Conservation (phyloP, 2,797 vertebrate species). For the Distichodus sexfasciatus region DNA sequence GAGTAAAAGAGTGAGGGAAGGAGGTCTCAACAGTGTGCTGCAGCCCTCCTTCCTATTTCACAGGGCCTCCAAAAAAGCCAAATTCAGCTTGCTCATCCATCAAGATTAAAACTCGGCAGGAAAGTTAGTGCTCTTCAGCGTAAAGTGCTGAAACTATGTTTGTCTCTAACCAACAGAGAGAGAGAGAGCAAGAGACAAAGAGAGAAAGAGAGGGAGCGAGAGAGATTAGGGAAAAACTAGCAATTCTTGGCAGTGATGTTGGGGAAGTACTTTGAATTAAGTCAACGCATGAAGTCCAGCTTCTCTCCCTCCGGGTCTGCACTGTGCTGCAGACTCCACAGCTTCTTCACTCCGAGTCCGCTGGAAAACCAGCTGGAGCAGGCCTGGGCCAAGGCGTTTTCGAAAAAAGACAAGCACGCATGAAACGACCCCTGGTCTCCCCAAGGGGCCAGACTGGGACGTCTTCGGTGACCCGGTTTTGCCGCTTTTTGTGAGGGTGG, state of each 20-base stretch:
- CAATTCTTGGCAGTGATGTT: constrained; percentile 5
- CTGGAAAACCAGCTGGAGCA: constrained; percentile 22
- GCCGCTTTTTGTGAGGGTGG: neutral
- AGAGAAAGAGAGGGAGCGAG: constrained; percentile 1
- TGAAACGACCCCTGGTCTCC: neutral
- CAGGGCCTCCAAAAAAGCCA: neutral
- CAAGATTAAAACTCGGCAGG: constrained; percentile 16
- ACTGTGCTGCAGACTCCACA: constrained; percentile 23
- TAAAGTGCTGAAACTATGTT: constrained; percentile 4
- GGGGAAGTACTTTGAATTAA: constrained; percentile 25
- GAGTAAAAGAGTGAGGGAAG: neutral
- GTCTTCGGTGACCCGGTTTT: neutral
- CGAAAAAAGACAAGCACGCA: constrained; percentile 1
- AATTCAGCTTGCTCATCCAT: constrained; percentile 7
- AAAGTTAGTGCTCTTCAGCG: neutral
- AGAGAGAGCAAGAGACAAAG: neutral
- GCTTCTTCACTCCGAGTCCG: constrained; percentile 19
- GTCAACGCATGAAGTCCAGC: constrained; percentile 37
- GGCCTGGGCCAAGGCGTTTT: constrained; percentile 17
- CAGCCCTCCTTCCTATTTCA: constrained; percentile 6
- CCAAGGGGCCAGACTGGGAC: no score
- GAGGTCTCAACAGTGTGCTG: neutral
- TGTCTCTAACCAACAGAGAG: neutral
- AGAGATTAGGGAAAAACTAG: neutral
- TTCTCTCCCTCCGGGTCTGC: constrained; percentile 25